Base-by-base conservation (phyloP, 2,113 vertebrate species). In the Indri indri region DNA sequence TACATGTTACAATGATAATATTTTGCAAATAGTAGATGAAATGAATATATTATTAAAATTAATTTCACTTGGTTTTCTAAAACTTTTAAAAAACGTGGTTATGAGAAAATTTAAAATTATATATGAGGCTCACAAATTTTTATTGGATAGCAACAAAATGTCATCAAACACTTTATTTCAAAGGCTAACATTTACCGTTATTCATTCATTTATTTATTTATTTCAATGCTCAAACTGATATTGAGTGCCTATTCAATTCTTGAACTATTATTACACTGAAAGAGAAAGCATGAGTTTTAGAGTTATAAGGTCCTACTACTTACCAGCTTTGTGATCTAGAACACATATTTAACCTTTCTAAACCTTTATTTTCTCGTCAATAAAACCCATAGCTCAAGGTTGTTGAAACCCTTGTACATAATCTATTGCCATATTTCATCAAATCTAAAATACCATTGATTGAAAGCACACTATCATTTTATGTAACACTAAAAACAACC, bases 301-400 rank as follows among this genome's bases (percentile, higher is more conserved):
- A 84, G 40, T 76, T 10, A 45, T 12, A 76, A 42, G 34, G 18
- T 70, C 50, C 6, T 76, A 14, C 20, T 88, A 61, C 11, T 47
- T 93, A 47, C 34, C n/a, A 90, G 8, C 27, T 76, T 30, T 90
- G n/a, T 93, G 30, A 82, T 27, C 34, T 74, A 61, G 12, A 76
- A n/a, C 12, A 82, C 80, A 90, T 95, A 61, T 6, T 61, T 40
- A 86, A 42, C 22, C 5, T 89, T 27, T 86, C 52, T 79, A 77
- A 90, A 79, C 13, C 14, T 89, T 50, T 27, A 17, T 82, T 95
- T 90, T 93, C 63, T 82, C n/a, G 80, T 93, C 34, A 82, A 70
- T 47, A 79, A 90, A 79, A 93, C 8, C 13, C 34, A 52, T 25
- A 27, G 30, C 32, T 83, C 65, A 94, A 94, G 42, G 37, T 61